These are phyloP conservation scores for Drosophila auraria DNA, from an alignment of 1,140 invertebrate genomes.

Conservation along the genomic window DNA sequence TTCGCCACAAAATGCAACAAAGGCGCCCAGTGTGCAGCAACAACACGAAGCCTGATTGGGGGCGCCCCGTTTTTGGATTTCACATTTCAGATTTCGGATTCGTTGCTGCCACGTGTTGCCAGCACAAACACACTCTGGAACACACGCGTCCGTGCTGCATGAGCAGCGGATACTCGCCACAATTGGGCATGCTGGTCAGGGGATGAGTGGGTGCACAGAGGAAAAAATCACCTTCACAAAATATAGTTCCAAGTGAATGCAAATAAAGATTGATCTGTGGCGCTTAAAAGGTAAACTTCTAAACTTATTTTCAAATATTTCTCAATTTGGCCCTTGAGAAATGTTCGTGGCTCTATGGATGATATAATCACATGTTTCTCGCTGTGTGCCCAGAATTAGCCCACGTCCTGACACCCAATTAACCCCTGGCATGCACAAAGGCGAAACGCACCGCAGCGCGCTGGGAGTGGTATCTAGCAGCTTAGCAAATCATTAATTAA, in stretches of 20 bases:
- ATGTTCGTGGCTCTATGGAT: not conserved
- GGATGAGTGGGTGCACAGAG: not conserved
- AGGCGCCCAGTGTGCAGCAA: constrained; percentile 49
- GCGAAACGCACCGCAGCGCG: constrained; percentile 1
- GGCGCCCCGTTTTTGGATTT: constrained; percentile 16
- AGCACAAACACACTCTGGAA: constrained; percentile 40
- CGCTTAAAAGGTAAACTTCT: not conserved
- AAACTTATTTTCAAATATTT: no score
- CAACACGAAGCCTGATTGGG: constrained; percentile 42
- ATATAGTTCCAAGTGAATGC: not conserved
- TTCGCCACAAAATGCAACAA: constrained; percentile 40
- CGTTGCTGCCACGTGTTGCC: constrained; percentile 76
- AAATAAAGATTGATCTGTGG: no score
- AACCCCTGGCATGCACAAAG: constrained; percentile 51
- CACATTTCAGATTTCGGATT: constrained; percentile 42
- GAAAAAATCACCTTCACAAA: not conserved
- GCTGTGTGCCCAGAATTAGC: constrained; percentile 34
- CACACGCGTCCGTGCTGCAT: constrained; percentile 46
- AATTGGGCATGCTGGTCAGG: constrained; percentile 31
- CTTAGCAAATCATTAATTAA: constrained; percentile 81
- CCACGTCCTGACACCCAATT: constrained; percentile 72
- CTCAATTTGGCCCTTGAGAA: no score
- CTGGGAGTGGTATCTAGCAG: constrained; percentile 41
- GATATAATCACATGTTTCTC: constrained; percentile 8
- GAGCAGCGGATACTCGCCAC: constrained; percentile 38